These are phyloP conservation scores for Dasysyrphus albostriatus DNA, from an alignment of 2,888 invertebrate species.

Conservation along the genomic window DNA sequence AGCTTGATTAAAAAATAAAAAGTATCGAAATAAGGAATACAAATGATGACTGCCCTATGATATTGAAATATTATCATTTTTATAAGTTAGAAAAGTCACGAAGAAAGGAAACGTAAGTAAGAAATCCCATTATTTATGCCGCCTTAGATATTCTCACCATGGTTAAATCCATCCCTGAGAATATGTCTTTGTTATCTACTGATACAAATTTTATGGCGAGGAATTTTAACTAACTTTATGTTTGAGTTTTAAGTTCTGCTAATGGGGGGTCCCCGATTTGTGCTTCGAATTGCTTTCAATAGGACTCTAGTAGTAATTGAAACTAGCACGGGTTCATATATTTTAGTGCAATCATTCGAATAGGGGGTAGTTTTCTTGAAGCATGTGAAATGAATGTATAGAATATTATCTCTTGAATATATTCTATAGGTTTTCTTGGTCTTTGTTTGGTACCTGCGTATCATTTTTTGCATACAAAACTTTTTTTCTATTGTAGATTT, in stretches of 20 bases:
- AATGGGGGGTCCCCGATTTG: conserved; percentile 12
- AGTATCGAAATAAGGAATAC: no score
- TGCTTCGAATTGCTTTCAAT: conserved; percentile 41
- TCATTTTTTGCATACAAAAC: background rate
- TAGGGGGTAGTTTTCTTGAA: conserved; percentile 6
- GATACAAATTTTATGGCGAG: conserved; percentile 56
- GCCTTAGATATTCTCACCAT: background rate
- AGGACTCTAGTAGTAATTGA: conserved; percentile 47
- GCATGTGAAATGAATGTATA: background rate
- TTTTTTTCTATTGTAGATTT: conserved; percentile 20
- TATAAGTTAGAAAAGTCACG: no score
- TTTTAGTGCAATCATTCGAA: conserved; percentile 40
- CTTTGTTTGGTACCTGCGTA: background rate
- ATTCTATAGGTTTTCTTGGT: background rate
- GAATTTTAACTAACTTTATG: conserved; percentile 46
- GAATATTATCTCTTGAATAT: background rate
- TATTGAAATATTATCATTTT: no score
- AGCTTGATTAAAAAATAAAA: no score
- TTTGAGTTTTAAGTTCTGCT: conserved; percentile 14
- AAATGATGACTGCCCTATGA: no score
- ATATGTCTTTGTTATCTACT: conserved; percentile 1
- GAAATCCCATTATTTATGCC: background rate
- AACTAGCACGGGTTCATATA: conserved; percentile 35
- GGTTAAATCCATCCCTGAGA: background rate
- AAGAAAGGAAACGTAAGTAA: no score